Evolutionary conservation across 2,888 invertebrate species (phyloP), one percentile per base, ranked within the genome.

Genomic region (Margaritifera margaritifera): DNA sequence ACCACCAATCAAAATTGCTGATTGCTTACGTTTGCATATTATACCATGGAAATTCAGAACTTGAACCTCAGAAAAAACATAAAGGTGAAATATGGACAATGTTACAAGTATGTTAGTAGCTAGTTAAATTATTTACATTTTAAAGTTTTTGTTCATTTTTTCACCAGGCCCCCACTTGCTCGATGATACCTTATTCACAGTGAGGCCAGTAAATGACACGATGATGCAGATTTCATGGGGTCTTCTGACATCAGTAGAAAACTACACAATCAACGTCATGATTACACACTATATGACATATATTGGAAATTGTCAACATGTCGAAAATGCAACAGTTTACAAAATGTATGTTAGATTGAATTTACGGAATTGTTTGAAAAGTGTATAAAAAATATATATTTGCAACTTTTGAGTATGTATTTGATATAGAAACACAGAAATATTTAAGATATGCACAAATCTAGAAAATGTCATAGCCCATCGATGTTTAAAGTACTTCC

Each of bases 241-340:
- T 4, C 57, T 79, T 50, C 65, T 67, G 22, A 71, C 64, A 24
- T 74, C 71, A 65, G 75, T 67, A 56, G 60, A 62, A 6, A 56
- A 52, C 55, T 76, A 71, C 31, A 63, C 72, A 4, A 75, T 79
- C 62, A 77, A 76, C 61, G 62, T 82, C 11, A 76, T 72, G 8
- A 53, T 85, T 25, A 71, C 72, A 22, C 80, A 81, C 62, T 78
- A 75, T 55, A 62, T 77, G 20, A 67, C 77, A 4, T 74, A 74
- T 6, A 80, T 80, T 22, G 83, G 84, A 0, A 80, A 85, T 69
- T 87, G 87, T 69, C 55, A 66, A 24, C 19, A 20, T 8, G 53
- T 66, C 2, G 50, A 25, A 18, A 66, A 31, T 54, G 22, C 56
- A 56, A 24, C 24, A 11, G 11, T 42, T 42, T 11, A 42, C 42